phyloP scores from a whole-genome alignment of 2,888 invertebrate species.

The Meiosimyza decipiens region DNA sequence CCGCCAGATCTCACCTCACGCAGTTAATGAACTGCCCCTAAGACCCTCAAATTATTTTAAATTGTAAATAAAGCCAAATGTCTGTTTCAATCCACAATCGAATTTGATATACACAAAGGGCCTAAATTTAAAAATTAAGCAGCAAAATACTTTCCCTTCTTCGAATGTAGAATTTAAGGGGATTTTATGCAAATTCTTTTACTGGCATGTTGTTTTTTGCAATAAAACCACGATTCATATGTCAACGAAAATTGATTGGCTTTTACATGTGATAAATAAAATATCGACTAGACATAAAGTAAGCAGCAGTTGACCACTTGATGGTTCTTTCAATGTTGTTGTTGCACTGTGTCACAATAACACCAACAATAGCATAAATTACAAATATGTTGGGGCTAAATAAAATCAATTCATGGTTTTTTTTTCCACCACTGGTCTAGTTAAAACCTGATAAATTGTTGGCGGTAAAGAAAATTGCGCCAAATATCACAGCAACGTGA shows the following conservation, averaged over 20 bases:
- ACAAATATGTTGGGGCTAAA: conserved; percentile 25
- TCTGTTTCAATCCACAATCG: too few relatives aligned
- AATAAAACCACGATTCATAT: neutral
- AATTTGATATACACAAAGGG: too few relatives aligned
- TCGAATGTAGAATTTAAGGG: too few relatives aligned
- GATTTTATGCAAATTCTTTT: too few relatives aligned
- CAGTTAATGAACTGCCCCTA: too few relatives aligned
- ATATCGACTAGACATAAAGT: conserved; percentile 12
- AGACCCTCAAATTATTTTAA: too few relatives aligned
- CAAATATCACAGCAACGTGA: neutral
- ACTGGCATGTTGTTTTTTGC: neutral
- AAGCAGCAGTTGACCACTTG: conserved; percentile 20
- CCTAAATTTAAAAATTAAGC: too few relatives aligned
- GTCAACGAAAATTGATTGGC: conserved; percentile 32
- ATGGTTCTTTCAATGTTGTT: conserved; percentile 18
- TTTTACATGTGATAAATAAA: conserved; percentile 32
- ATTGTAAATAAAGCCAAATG: too few relatives aligned
- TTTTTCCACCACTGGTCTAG: neutral
- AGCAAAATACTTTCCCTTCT: too few relatives aligned
- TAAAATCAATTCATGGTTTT: conserved; percentile 30
- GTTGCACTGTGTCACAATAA: conserved; percentile 2
- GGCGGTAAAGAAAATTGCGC: conserved; percentile 14
- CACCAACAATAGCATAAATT: conserved; percentile 15
- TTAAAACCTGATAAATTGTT: conserved; percentile 20
- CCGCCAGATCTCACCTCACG: too few relatives aligned